Base-by-base conservation (phyloP, 2,888 invertebrate genomes). In the Apamea monoglypha region DNA sequence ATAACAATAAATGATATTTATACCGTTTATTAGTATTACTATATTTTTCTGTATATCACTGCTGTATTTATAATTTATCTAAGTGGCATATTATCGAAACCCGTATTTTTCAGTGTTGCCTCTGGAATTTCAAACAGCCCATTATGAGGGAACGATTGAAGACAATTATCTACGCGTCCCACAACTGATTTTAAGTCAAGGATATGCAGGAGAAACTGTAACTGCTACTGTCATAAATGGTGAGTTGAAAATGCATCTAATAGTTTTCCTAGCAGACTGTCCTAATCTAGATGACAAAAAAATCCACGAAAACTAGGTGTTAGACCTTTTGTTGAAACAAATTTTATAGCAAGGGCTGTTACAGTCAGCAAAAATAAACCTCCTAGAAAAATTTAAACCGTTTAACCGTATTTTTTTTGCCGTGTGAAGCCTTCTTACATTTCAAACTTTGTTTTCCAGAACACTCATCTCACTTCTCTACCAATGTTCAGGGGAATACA, bases 71-170 rank as follows among this genome's bases (percentile, higher is more conserved):
- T 44, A 53, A 56, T 76, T 44, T 50, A 25, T 3, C 14, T 40
- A 47, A 64, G 16, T 63, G 7, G 16, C 12, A 56, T 47, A 47
- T 47, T 47, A 47, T 16, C 14, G 16, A 47, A 47, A 47, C 18
- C 18, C 29, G 56, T 69, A 36, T 76, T 61, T 93, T 94, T 78
- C 92, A 95, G 95, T 89, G 72, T 81, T 81, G 21, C 85, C 79
- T n/a, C 82, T 96, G 79, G 85, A 89, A 83, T 96, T 96, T 73
- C 91, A 94, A 84, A 91, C 88, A 29, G 80, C 89, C 53, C 86
- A 90, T 81, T 95, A 95, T 81, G 89, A 91, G 83, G 96, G 95
- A 53, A 84, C 67, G 53, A 94, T 96, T 40, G 87, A 91, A 59
- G 92, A 95, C 80, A 93, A 94, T 82, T 70, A 29, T 32, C 83